Conservation (phyloP, 2,888 invertebrate genomes). For the Auanema freiburgensis region DNA sequence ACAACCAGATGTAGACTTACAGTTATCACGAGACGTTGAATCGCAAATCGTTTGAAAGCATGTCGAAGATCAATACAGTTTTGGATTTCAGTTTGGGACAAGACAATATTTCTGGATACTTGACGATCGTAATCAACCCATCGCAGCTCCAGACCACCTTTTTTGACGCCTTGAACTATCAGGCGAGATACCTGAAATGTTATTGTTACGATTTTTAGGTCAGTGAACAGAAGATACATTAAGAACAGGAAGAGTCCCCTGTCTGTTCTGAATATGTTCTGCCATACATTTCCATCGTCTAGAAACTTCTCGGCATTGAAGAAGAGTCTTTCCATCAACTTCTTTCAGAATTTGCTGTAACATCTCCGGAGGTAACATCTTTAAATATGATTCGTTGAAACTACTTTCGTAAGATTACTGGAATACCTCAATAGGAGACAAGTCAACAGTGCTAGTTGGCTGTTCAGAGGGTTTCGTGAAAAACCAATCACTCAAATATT, state of each 20-base stretch:
- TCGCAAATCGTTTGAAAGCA: conserved; percentile 30
- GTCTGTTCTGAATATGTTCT: conserved; percentile 21
- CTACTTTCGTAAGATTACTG: not conserved
- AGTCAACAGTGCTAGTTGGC: conserved; percentile 1
- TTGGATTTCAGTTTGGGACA: conserved; percentile 14
- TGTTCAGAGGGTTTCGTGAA: conserved; percentile 16
- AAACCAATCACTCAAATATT: conserved; percentile 30
- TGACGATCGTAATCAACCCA: conserved; percentile 35
- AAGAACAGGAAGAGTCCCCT: conserved; percentile 16
- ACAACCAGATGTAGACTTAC: conserved; percentile 10
- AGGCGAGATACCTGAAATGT: conserved; percentile 36
- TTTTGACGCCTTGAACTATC: conserved; percentile 24
- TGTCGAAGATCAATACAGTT: conserved; percentile 17
- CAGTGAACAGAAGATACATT: no score
- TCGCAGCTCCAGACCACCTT: conserved; percentile 34
- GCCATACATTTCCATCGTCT: conserved; percentile 27
- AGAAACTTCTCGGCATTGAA: conserved; percentile 27
- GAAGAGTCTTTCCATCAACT: conserved; percentile 14
- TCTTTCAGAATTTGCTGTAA: conserved; percentile 29
- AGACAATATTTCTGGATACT: conserved; percentile 18
- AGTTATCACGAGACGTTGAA: conserved; percentile 35
- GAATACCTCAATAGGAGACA: conserved; percentile 11
- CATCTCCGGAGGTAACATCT: conserved; percentile 41
- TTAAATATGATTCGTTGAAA: conserved; percentile 13
- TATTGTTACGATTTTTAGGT: no score